Conservation (phyloP, 1,140 invertebrate genomes). For the Cotesia glomerata region DNA sequence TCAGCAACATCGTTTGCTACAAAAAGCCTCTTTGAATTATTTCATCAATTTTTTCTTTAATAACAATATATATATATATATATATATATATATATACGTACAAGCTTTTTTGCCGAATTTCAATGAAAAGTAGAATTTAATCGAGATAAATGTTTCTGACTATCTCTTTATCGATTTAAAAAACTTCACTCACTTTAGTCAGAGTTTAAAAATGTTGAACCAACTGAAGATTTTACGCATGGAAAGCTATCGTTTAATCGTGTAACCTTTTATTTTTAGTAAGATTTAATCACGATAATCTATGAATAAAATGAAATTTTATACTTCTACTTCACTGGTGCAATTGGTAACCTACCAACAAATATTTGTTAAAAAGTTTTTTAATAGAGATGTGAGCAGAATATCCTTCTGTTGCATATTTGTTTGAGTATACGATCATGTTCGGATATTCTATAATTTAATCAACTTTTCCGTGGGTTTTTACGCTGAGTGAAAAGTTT, state of each 20-base stretch:
- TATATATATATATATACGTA: no score
- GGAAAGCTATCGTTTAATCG: neutral
- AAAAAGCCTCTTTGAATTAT: no score
- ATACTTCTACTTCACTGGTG: neutral
- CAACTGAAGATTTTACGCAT: neutral
- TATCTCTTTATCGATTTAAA: neutral
- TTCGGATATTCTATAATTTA: conserved; percentile 24
- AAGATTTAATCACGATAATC: no score
- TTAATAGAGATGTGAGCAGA: neutral
- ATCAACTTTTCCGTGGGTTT: conserved; percentile 4
- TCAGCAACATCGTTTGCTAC: no score
- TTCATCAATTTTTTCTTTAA: no score
- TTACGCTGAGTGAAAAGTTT: conserved; percentile 11
- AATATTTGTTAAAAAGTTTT: conserved; percentile 18
- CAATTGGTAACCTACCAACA: neutral
- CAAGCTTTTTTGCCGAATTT: no score
- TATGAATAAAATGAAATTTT: neutral
- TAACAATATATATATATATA: no score
- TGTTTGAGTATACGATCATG: neutral
- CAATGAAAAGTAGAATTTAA: no score
- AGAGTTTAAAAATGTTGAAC: neutral
- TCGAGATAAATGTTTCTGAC: neutral
- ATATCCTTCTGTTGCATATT: neutral
- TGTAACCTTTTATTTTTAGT: neutral
- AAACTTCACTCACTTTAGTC: neutral